Evolutionary conservation across 2,888 invertebrate genomes (phyloP), one percentile per base, ranked within the genome.

Genomic region (Pachycephus smyrnensis): DNA sequence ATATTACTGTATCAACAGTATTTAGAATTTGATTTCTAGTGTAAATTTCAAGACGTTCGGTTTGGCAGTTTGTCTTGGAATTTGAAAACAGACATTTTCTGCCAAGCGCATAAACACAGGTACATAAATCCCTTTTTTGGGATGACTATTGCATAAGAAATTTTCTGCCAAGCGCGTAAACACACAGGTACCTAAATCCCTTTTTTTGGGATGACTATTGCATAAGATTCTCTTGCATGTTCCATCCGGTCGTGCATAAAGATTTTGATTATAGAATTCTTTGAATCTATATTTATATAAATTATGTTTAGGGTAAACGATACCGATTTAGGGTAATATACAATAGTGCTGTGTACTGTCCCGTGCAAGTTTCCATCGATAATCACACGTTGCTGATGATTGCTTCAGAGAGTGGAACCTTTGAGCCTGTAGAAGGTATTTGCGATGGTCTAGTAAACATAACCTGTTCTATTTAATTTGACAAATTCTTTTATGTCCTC

Each of bases 321-420:
- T 91, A 92, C 82, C 86, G 92, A 31, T 90, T 92, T 78, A 82
- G 92, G 23, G 80, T 89, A 4, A 86, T 91, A 37, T 88, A 86
- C 82, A 92, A 92, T 82, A 89, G 88, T 77, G 88, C 91, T 12
- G 81, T 91, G 30, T 91, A 91, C 82, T 92, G 92, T 81, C 92
- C 92, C 4, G 85, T 92, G 30, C 89, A 91, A 82, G 82, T 92
- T 12, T 92, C 91, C 0, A 84, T 92, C 36, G 92, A 92, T 82
- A 81, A 87, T 78, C 92, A 92, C 81, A 87, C 80, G 6, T 77
- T 92, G 40, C 75, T 83, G 32, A 82, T 92, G 74, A 90, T 92
- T 73, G 88, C 91, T n/a, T 89, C 89, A 31, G 92, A 92, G 76
- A 89, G 89, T 32, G 86, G 86, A 36, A 85, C 86, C 12, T 87